phyloP scores from a whole-genome alignment of 1,140 invertebrate genomes.

The Odontomachus brunneus region DNA sequence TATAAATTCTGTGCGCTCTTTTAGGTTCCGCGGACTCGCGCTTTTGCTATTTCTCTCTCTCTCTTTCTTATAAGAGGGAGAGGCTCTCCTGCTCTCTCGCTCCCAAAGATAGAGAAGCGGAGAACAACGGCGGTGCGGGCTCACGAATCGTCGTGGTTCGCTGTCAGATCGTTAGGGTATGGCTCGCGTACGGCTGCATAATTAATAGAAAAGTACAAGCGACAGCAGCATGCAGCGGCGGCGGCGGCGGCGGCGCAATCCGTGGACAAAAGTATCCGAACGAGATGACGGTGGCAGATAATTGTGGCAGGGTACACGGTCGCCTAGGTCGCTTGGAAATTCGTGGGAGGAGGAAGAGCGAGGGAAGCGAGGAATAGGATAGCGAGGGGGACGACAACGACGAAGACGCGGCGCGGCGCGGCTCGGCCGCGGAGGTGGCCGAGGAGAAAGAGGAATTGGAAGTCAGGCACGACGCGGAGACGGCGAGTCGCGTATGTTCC shows the following conservation, averaged over 20 bases:
- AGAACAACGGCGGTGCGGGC: constrained; percentile 31
- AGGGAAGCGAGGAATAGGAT: not conserved
- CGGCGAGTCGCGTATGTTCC: constrained; percentile 40
- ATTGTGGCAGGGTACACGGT: constrained; percentile 71
- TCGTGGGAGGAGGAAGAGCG: constrained; percentile 51
- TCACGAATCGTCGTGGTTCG: constrained; percentile 44
- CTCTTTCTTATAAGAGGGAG: too few relatives aligned
- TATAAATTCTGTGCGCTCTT: constrained; percentile 25
- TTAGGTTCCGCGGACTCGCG: constrained; percentile 24
- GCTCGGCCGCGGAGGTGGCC: constrained; percentile 7
- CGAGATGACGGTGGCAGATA: constrained; percentile 73
- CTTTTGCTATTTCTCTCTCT: constrained; percentile 28
- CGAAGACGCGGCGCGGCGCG: not conserved
- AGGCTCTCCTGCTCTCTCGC: constrained; percentile 28
- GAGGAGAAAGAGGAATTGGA: constrained; percentile 57
- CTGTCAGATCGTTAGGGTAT: constrained; percentile 62
- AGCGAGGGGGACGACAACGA: not conserved
- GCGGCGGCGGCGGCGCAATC: constrained; percentile 37
- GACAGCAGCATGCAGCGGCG: constrained; percentile 53
- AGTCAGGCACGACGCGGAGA: constrained; percentile 42
- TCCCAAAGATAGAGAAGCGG: not conserved
- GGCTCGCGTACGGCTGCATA: constrained; percentile 67
- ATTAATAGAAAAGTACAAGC: constrained; percentile 72
- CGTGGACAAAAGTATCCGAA: constrained; percentile 64
- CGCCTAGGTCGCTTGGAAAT: constrained; percentile 69